Evolutionary conservation across 1,140 invertebrate species (phyloP).

Genomic region (Halyomorpha halys): DNA sequence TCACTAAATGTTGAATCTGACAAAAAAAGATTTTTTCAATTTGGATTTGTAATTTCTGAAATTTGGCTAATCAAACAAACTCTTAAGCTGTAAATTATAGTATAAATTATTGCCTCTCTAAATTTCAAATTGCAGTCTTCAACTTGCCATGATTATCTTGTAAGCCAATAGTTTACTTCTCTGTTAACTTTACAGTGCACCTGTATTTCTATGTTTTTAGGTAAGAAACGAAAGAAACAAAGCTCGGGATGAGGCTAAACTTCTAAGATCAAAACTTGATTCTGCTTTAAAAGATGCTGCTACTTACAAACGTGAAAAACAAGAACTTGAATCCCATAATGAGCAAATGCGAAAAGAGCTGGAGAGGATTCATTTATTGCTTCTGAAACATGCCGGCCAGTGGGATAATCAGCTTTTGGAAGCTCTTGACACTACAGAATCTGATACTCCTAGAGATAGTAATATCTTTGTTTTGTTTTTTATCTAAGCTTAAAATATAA

Average conservation of each 20-base stretch:
- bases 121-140: too few relatives aligned
- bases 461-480: neutral
- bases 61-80: too few relatives aligned
- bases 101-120: too few relatives aligned
- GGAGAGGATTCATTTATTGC: slow-evolving; percentile 55
- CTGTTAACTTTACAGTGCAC: too few relatives aligned
- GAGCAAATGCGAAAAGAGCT: slow-evolving; percentile 72
- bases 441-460: slow-evolving; percentile 34
- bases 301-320: slow-evolving; percentile 63
- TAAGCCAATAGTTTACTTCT: too few relatives aligned
- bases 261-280: slow-evolving; percentile 69
- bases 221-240: slow-evolving; percentile 75
- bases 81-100: too few relatives aligned
- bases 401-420: slow-evolving; percentile 38
- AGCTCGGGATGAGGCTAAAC: slow-evolving; percentile 74
- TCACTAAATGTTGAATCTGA: too few relatives aligned
- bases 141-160: too few relatives aligned
- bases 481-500: neutral
- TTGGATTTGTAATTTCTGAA: too few relatives aligned
- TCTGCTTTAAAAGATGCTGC: slow-evolving; percentile 63
- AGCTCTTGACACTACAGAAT: slow-evolving; percentile 38
- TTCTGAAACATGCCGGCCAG: slow-evolving; percentile 50
- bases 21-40: too few relatives aligned
- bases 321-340: slow-evolving; percentile 67
- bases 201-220: slow-evolving; percentile 34